Evolutionary conservation across 2,888 invertebrate species (phyloP).

Genomic region (Pyrocoelia pectoralis): DNA sequence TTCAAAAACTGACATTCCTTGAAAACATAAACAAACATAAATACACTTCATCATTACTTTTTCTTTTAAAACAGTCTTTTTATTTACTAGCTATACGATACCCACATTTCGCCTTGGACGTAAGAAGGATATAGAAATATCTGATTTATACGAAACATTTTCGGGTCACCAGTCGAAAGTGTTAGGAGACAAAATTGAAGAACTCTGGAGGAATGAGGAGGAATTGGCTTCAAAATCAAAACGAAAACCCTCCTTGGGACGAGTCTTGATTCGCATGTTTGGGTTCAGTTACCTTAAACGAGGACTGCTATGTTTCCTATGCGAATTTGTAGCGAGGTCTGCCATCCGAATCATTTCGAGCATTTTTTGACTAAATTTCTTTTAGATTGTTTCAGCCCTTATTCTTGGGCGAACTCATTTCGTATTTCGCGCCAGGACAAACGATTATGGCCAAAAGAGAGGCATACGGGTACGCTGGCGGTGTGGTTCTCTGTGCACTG

Average conservation of each 20-base stretch:
- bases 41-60: no score
- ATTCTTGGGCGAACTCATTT: slow-evolving; percentile 69
- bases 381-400: slow-evolving; percentile 59
- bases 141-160: slow-evolving; percentile 72
- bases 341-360: background rate
- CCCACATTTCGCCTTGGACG: slow-evolving; percentile 74
- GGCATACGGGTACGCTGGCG: slow-evolving; percentile 81
- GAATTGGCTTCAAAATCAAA: slow-evolving; percentile 54
- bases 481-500: slow-evolving; percentile 78
- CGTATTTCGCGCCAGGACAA: slow-evolving; percentile 66
- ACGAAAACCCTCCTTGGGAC: slow-evolving; percentile 67
- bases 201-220: slow-evolving; percentile 69
- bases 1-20: no score
- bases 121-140: slow-evolving; percentile 70
- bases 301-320: slow-evolving; percentile 68
- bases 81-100: slow-evolving; percentile 70
- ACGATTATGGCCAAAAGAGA: slow-evolving; percentile 57
- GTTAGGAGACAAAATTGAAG: slow-evolving; percentile 70
- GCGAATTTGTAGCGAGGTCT: slow-evolving; percentile 67
- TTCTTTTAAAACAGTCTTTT: background rate
- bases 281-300: slow-evolving; percentile 68
- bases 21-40: no score
- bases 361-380: slow-evolving; percentile 1
- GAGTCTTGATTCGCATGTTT: slow-evolving; percentile 68
- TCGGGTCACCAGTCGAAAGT: slow-evolving; percentile 72